phyloP scores from a whole-genome alignment of 92 coral and sea anemone genomes.

The Porites evermanni region DNA sequence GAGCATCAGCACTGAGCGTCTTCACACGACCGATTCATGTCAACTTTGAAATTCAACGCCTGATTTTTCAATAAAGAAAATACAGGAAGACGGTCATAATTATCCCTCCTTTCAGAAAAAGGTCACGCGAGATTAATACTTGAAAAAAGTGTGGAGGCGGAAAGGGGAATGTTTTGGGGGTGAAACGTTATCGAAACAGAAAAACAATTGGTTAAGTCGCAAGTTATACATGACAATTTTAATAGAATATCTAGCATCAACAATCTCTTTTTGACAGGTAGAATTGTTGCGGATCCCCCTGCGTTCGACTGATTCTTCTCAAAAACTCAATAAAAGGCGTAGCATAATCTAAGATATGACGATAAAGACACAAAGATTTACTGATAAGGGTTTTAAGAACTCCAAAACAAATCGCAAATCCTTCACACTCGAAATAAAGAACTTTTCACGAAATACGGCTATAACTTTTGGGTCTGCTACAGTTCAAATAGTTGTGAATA shows the following conservation, averaged over 20 bases:
- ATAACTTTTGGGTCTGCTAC: neutral
- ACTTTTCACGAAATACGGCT: neutral
- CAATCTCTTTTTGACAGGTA: slow-evolving; percentile 33
- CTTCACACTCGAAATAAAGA: neutral
- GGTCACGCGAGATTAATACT: slow-evolving; percentile 36
- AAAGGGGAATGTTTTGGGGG: neutral
- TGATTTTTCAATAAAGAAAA: slow-evolving; percentile 12
- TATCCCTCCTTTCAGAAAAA: slow-evolving; percentile 7
- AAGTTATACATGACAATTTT: slow-evolving; percentile 10
- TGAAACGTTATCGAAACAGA: slow-evolving; percentile 5
- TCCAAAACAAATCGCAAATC: neutral
- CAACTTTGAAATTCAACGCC: slow-evolving; percentile 48
- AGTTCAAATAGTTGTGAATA: neutral
- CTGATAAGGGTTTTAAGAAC: neutral
- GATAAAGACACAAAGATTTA: neutral
- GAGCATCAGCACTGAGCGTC: neutral
- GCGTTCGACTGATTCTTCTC: neutral
- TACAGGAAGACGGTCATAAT: slow-evolving; percentile 20
- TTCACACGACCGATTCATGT: slow-evolving; percentile 19
- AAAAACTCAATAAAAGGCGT: slow-evolving; percentile 24
- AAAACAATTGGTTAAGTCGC: neutral
- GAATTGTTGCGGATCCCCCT: neutral
- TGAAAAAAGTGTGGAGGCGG: neutral
- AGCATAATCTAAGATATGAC: slow-evolving; percentile 29
- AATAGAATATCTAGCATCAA: neutral